Evolutionary conservation across 1,140 invertebrate species (phyloP), one percentile per base, ranked within the genome.

Genomic region (Oryzaephilus surinamensis): DNA sequence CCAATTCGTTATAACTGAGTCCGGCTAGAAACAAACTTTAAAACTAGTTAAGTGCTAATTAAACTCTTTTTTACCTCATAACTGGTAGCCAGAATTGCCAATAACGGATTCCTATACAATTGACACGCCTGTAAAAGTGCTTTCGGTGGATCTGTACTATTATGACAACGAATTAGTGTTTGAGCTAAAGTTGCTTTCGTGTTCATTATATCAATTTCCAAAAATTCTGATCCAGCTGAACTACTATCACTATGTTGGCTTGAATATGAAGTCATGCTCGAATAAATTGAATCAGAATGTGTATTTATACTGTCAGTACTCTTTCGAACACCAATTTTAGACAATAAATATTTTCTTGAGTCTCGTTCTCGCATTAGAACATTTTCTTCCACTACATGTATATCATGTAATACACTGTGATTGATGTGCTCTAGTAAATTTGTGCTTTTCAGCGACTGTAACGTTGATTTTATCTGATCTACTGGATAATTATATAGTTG

Each of bases 121-220:
- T 66, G 63, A 4, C 75, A 71, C 4, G 74, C 71, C 19, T 65
- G 66, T 0, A 79, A 48, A 10, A 79, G 55, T 16, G 74, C 69
- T 15, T 69, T 70, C 1, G 76, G 74, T 27, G 77, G 77, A 61
- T 79, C 76, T 46, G 72, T 71, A 32, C 73, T 77, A 19, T 76
- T 71, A 49, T 79, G 76, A 48, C 76, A 79, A 15, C 69, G 67
- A 4, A 77, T 65, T 29, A 78, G 66, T 32, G 67, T 70, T 32
- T 75, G 64, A 67, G 77, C 72, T 14, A 80, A 51, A 46, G 78
- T 73, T 10, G 70, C 58, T 19, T 65, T 65, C 38, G 65, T 52
- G 39, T 57, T 50, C 8, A 43, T 48, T 32, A 49, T 44, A 39
- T 58, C 57, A 33, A 51, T 48, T 38, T 60, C 58, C 16, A 56